Evolutionary conservation across 2,888 invertebrate species (phyloP), one percentile per base, ranked within the genome.

Genomic region (Ophion ellenae): DNA sequence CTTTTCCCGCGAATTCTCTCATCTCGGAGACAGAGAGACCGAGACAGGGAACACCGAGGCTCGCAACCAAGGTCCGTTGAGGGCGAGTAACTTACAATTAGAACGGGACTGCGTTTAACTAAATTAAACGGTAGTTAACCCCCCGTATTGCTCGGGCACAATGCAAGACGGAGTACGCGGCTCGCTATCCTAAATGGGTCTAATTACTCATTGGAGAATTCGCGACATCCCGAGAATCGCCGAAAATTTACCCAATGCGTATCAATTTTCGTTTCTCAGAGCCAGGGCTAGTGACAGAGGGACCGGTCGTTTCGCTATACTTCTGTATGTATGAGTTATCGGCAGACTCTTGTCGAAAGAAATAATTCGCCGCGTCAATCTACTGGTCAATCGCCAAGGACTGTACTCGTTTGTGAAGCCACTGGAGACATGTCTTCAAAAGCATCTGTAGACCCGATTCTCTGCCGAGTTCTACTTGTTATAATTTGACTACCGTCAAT

Each of bases 71-170:
- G 59, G 57, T 79, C 79, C 76, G 79, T 81, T 81, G 83, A 74
- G 83, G 80, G 74, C 77, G 77, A 77, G 81, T 86, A 83, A 86
- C 86, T 81, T 74, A 86, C 86, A 83, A 86, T 83, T 86, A 86
- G 81, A 86, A 83, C 69, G 47, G 69, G 32, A 59, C 69, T 83
- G 69, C 57, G 80, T 83, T 86, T 75, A 86, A 83, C 77, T 86
- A 83, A 86, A 86, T 83, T 78, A 81, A 83, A 79, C 83, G 81
- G 74, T 80, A 74, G 74, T 86, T 83, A 86, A 86, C 78, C 45
- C 47, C 75, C 66, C 24, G 61, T 71, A 67, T 47, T 71, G 61
- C 57, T 66, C 45, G 57, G 73, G 24, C 66, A 57, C 67, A 63
- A 81, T 82, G 36, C 73, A 61, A 20, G 11, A 64, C 4, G 32